Conservation (phyloP, 1,140 invertebrate genomes). For the Heterodera schachtii region DNA sequence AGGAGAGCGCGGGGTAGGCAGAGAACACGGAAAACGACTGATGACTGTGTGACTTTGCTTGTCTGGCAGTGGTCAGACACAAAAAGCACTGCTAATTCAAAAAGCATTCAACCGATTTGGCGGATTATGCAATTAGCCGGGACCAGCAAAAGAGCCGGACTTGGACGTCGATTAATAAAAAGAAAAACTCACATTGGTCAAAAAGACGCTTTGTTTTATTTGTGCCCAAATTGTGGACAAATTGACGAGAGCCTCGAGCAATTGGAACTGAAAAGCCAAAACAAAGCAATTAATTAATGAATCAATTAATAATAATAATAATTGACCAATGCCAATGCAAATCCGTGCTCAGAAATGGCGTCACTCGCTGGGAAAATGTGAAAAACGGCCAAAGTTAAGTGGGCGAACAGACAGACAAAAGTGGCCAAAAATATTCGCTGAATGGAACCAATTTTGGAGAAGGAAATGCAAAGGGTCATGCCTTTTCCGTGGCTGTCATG, state of each 20-base stretch:
- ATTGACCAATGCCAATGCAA: neutral
- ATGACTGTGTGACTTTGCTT: no score
- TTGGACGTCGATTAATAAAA: no score
- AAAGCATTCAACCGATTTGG: no score
- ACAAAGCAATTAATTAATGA: no score
- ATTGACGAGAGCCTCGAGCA: neutral
- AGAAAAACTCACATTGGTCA: neutral
- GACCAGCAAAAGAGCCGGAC: no score
- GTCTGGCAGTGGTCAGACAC: no score
- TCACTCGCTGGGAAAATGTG: neutral
- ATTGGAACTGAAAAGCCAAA: neutral
- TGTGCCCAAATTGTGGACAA: neutral
- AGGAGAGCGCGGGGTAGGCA: no score
- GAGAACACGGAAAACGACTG: no score
- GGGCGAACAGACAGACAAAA: neutral
- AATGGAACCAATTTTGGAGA: neutral
- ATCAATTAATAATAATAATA: neutral
- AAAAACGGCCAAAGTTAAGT: neutral
- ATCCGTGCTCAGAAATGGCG: neutral
- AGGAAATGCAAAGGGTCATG: neutral
- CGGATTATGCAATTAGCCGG: no score
- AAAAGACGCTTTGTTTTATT: neutral
- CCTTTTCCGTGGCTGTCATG: neutral
- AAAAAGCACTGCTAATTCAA: no score
- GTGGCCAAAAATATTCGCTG: neutral